phyloP scores from a whole-genome alignment of 2,888 invertebrate species.

The Sarcophaga carnaria region DNA sequence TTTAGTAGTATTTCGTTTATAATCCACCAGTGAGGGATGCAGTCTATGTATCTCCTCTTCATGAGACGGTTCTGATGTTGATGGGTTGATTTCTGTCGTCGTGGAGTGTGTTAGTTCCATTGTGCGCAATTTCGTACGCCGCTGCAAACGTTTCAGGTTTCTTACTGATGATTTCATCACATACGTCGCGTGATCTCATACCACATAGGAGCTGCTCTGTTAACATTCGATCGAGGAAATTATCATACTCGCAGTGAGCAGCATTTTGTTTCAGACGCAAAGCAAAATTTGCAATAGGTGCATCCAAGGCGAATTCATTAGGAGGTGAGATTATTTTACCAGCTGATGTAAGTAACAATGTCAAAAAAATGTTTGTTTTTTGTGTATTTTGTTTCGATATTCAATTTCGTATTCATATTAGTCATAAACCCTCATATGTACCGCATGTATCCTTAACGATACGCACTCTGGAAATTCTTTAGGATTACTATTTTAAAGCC shows the following conservation, averaged over 20 bases:
- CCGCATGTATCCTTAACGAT: no score
- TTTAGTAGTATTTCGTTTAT: not conserved
- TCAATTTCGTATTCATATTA: no score
- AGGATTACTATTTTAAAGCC: no score
- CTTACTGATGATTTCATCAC: no score
- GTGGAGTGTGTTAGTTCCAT: slow-evolving; percentile 23
- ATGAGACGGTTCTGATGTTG: slow-evolving; percentile 5
- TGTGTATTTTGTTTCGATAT: no score
- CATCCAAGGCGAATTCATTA: no score
- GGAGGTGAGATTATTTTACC: no score
- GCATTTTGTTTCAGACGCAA: slow-evolving; percentile 38
- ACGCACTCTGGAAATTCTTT: no score
- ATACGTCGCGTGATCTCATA: not conserved
- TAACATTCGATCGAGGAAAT: not conserved
- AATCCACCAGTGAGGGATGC: not conserved
- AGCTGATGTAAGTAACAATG: no score
- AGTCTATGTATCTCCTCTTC: slow-evolving; percentile 15
- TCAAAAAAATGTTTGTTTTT: no score
- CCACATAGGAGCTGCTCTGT: slow-evolving; percentile 11
- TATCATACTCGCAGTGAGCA: slow-evolving; percentile 18
- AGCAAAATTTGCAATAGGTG: slow-evolving; percentile 29
- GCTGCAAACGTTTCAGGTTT: not conserved
- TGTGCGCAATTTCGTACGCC: not conserved
- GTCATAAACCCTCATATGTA: no score
- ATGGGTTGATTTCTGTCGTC: slow-evolving; percentile 5